Conservation (phyloP, 2,888 invertebrate genomes). For the Blastobasis adustella region DNA sequence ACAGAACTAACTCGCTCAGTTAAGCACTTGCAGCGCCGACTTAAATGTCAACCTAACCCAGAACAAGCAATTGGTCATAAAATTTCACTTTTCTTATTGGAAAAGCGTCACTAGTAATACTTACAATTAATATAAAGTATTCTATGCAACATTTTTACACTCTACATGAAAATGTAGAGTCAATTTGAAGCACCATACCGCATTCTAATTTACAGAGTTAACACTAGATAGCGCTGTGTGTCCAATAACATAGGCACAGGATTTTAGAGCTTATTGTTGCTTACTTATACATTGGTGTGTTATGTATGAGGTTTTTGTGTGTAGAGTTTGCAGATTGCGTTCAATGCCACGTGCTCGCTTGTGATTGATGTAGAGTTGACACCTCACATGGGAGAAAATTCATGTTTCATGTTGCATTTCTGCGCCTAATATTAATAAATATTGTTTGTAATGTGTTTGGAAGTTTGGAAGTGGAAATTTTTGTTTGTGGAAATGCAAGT, state of each 20-base stretch:
- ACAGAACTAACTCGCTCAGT: slow-evolving; percentile 30
- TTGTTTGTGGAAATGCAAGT: too few relatives aligned
- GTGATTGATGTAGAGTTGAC: slow-evolving; percentile 14
- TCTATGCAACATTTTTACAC: background rate
- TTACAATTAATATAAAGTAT: too few relatives aligned
- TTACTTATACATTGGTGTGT: slow-evolving; percentile 10
- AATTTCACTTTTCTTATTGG: too few relatives aligned
- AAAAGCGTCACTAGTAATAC: too few relatives aligned
- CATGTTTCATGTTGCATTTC: too few relatives aligned
- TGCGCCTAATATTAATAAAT: too few relatives aligned
- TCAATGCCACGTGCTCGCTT: slow-evolving; percentile 27
- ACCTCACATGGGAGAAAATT: too few relatives aligned
- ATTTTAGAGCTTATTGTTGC: slow-evolving; percentile 3
- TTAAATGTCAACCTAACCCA: too few relatives aligned
- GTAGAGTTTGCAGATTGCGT: slow-evolving; percentile 14
- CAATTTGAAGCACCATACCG: background rate
- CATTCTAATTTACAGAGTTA: background rate
- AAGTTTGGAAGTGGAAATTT: too few relatives aligned
- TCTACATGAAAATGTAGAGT: background rate
- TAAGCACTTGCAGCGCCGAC: slow-evolving; percentile 6
- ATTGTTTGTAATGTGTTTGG: too few relatives aligned
- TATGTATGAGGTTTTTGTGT: slow-evolving; percentile 1
- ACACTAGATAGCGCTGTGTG: background rate
- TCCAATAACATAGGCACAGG: too few relatives aligned
- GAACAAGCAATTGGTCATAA: too few relatives aligned